Evolutionary conservation across 1,140 invertebrate species (phyloP).

Genomic region (Drosophila repletoides): DNA sequence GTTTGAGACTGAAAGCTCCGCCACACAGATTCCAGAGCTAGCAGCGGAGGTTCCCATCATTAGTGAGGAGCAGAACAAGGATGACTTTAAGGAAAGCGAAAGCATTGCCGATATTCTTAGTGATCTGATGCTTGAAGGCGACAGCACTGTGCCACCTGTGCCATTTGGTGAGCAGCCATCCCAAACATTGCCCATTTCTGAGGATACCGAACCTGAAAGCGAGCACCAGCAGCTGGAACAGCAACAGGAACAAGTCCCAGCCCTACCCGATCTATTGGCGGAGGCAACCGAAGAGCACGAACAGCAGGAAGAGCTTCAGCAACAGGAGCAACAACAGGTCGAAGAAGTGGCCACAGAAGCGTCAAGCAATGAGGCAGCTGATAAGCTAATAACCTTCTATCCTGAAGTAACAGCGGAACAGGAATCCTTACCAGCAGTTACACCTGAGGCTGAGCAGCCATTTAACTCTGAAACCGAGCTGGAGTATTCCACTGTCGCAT

Average conservation of each 20-base stretch:
- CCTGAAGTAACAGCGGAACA: constrained; percentile 29
- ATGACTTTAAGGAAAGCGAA: constrained; percentile 72
- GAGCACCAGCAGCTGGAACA: constrained; percentile 36
- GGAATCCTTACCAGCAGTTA: background rate
- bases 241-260: constrained; percentile 10
- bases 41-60: constrained; percentile 56
- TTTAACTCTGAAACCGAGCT: background rate
- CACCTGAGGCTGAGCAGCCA: background rate
- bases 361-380: constrained; percentile 51
- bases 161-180: constrained; percentile 59
- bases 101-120: constrained; percentile 73
- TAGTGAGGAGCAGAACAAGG: constrained; percentile 49
- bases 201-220: background rate
- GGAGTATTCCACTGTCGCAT: constrained; percentile 8
- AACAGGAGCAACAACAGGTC: constrained; percentile 33
- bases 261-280: too few relatives aligned
- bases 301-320: constrained; percentile 12
- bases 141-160: constrained; percentile 66
- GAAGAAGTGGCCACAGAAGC: constrained; percentile 21
- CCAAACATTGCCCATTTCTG: constrained; percentile 50
- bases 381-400: constrained; percentile 55
- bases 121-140: constrained; percentile 70
- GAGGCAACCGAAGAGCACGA: constrained; percentile 27
- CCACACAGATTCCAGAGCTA: constrained; percentile 31
- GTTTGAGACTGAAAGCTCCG: constrained; percentile 1